Percentiles rank a stretch among this genome's conserved stretches.
These are phyloP conservation scores for Premnoplex brunnescens DNA, from an alignment of 2,797 vertebrate species.

Conservation along the genomic window DNA sequence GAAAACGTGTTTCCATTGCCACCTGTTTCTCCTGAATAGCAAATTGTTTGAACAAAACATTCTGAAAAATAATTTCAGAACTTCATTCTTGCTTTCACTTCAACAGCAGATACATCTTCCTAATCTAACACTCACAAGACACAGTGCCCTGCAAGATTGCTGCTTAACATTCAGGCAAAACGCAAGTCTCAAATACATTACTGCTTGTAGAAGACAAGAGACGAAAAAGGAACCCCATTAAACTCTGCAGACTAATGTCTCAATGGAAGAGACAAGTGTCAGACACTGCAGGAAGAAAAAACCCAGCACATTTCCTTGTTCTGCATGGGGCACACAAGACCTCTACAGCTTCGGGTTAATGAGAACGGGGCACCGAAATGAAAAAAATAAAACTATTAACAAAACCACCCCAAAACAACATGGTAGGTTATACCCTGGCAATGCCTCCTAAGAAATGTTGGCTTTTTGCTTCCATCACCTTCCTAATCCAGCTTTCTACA, in stretches of 20 bases:
- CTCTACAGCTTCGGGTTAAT: background rate
- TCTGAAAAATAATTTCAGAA: background rate
- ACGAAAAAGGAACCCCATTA: background rate
- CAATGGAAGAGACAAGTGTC: background rate
- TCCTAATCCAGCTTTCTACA: background rate
- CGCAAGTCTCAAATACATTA: background rate
- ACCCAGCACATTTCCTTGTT: background rate
- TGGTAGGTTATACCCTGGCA: background rate
- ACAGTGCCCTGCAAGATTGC: background rate
- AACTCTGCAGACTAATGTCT: background rate
- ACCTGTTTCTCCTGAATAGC: background rate
- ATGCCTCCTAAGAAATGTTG: background rate
- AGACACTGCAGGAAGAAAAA: background rate
- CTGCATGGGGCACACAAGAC: background rate
- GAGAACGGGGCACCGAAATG: background rate
- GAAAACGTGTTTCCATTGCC: background rate
- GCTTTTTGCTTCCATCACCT: fast-evolving
- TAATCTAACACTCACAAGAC: background rate
- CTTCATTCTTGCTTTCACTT: background rate
- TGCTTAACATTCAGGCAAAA: background rate
- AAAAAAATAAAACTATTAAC: background rate
- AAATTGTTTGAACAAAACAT: background rate
- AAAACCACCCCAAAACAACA: background rate
- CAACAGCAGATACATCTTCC: background rate
- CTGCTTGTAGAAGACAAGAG: background rate